These are phyloP conservation scores for Microctenopoma lineatum DNA, from an alignment of 2,797 vertebrate species.

Conservation along the genomic window DNA sequence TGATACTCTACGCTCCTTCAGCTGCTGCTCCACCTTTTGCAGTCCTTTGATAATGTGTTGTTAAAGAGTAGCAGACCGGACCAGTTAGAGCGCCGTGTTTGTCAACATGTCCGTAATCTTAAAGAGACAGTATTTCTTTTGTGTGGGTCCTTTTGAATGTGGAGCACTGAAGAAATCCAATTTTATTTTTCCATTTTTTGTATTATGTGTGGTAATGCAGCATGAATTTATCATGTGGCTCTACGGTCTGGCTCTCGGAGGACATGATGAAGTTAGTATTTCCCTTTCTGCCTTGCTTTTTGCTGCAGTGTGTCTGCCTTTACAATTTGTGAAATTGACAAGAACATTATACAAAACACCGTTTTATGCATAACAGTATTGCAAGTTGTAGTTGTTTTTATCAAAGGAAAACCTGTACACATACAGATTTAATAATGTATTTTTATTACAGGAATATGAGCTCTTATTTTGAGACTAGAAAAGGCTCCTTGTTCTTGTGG, in stretches of 20 bases:
- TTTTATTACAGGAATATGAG: constrained; percentile 84
- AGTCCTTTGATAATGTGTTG: constrained; percentile 46
- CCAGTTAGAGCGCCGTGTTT: constrained; percentile 62
- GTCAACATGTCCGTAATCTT: constrained; percentile 70
- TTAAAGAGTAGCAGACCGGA: constrained; percentile 59
- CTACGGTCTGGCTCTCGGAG: constrained; percentile 61
- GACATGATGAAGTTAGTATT: constrained; percentile 66
- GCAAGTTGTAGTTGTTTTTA: constrained; percentile 80
- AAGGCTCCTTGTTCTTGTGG: constrained; percentile 69
- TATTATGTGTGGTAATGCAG: constrained; percentile 56
- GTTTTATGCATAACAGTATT: constrained; percentile 78
- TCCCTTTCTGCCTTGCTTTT: constrained; percentile 80
- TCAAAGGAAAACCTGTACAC: constrained; percentile 67
- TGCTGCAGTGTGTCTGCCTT: constrained; percentile 84
- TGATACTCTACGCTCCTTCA: constrained; percentile 48
- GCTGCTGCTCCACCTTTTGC: constrained; percentile 31
- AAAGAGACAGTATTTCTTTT: constrained; percentile 85
- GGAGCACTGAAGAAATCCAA: constrained; percentile 53
- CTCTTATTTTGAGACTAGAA: constrained; percentile 79
- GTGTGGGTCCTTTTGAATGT: constrained; percentile 54
- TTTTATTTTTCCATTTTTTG: background rate
- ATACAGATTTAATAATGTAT: constrained; percentile 85
- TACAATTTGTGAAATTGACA: constrained; percentile 91
- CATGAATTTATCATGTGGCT: constrained; percentile 68
- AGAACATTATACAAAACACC: constrained; percentile 76